phyloP scores from a whole-genome alignment of 64 coral and sea anemone genomes.

The Pocillopora verrucosa region DNA sequence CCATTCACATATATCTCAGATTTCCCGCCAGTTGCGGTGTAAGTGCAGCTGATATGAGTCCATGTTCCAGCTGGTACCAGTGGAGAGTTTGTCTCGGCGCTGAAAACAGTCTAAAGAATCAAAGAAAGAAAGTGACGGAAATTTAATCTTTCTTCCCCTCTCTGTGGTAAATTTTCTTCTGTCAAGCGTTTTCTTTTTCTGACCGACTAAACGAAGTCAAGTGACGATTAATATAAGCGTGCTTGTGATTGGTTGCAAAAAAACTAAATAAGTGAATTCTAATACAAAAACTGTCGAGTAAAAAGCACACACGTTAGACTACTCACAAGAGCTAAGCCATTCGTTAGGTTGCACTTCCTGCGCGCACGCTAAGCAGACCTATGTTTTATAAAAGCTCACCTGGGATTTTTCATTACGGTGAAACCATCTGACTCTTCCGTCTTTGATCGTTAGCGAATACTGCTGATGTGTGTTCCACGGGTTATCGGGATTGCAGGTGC shows the following conservation, averaged over 20 bases:
- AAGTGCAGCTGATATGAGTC: conserved; percentile 87
- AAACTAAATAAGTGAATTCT: too few relatives aligned
- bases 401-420: conserved; percentile 78
- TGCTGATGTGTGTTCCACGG: conserved; percentile 67
- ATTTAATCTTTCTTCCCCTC: neutral
- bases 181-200: too few relatives aligned
- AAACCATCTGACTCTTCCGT: conserved; percentile 89
- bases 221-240: too few relatives aligned
- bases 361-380: neutral
- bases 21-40: conserved; percentile 68
- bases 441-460: conserved; percentile 75
- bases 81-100: conserved; percentile 52
- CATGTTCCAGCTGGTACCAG: conserved; percentile 91
- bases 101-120: conserved; percentile 73
- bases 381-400: conserved; percentile 31
- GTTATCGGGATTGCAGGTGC: conserved; percentile 82
- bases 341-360: neutral
- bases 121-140: neutral
- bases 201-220: too few relatives aligned
- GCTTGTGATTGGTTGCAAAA: too few relatives aligned
- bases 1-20: conserved; percentile 83
- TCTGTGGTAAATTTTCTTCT: neutral
- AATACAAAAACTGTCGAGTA: too few relatives aligned
- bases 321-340: too few relatives aligned
- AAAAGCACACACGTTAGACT: too few relatives aligned